A percentile compares a stretch with the other conserved stretches of the same genome.
phyloP scores from a whole-genome alignment of 2,797 vertebrate genomes.

The Basileuterus tristriatus region DNA sequence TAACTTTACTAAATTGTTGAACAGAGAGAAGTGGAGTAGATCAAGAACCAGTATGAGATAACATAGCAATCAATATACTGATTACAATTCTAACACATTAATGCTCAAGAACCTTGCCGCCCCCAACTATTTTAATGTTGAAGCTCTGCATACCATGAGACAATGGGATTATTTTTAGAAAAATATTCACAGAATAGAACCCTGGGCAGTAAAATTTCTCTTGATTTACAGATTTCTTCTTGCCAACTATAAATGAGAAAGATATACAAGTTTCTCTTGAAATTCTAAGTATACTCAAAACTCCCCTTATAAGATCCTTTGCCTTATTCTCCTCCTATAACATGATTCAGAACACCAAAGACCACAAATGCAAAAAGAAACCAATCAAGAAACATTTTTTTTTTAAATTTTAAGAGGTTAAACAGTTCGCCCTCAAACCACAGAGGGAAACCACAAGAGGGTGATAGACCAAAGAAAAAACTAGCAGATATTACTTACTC shows the following conservation, averaged over 20 bases:
- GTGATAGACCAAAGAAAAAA: conserved; percentile 51
- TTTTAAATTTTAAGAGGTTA: not conserved
- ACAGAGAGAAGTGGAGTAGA: not conserved
- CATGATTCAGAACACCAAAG: conserved; percentile 12
- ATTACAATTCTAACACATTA: not conserved
- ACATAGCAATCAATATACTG: not conserved
- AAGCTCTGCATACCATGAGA: not conserved
- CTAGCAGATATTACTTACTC: conserved; percentile 83
- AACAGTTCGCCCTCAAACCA: conserved; percentile 55
- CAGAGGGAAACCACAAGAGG: conserved; percentile 63
- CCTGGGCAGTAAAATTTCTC: not conserved
- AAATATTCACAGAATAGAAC: not conserved
- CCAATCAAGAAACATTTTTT: not conserved
- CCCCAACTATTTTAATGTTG: not conserved
- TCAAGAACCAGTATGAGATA: not conserved
- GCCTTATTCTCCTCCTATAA: not conserved
- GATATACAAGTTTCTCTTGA: not conserved
- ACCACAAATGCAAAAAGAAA: not conserved
- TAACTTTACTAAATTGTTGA: not conserved
- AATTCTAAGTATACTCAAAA: not conserved
- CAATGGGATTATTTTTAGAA: not conserved
- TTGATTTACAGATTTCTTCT: not conserved
- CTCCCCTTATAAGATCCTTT: not conserved
- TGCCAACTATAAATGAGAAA: not conserved
- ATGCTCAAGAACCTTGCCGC: not conserved